Conservation (phyloP, 2,113 vertebrate species). For the Sciurus niger region DNA sequence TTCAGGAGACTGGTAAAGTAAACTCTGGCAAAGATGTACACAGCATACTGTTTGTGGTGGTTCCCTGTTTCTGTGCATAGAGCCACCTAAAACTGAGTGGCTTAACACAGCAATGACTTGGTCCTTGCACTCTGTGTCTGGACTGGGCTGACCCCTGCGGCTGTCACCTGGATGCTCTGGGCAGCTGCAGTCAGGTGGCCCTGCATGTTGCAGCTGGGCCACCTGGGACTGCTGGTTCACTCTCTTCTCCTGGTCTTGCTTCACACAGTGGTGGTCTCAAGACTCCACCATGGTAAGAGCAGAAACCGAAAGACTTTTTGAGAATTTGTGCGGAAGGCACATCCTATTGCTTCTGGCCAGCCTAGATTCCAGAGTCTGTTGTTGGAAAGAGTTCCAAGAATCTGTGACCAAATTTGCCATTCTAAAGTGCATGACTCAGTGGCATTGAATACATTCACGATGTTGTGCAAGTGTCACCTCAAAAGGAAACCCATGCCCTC, state of each 20-base stretch:
- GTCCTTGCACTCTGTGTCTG: not conserved
- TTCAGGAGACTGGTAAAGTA: not conserved
- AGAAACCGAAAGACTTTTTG: not conserved
- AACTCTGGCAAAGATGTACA: not conserved
- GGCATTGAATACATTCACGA: not conserved
- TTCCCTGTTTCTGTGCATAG: not conserved
- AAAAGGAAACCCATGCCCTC: too few relatives aligned
- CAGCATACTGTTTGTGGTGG: not conserved
- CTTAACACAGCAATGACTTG: not conserved
- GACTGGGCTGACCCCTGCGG: not conserved
- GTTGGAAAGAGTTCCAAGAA: not conserved
- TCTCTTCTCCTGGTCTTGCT: accelerated
- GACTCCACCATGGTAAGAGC: not conserved
- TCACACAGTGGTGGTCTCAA: accelerated
- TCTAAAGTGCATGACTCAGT: not conserved
- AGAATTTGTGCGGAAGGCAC: not conserved
- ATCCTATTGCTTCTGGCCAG: not conserved
- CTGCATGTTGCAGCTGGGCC: not conserved
- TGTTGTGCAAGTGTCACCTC: not conserved
- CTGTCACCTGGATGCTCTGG: not conserved
- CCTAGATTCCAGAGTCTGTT: not conserved
- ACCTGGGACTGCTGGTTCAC: not conserved
- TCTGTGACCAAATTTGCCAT: not conserved
- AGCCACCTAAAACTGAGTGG: not conserved
- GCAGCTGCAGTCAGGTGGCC: not conserved